These are phyloP conservation scores for Lumbricus terrestris DNA, from an alignment of 2,888 invertebrate genomes.

Conservation along the genomic window DNA sequence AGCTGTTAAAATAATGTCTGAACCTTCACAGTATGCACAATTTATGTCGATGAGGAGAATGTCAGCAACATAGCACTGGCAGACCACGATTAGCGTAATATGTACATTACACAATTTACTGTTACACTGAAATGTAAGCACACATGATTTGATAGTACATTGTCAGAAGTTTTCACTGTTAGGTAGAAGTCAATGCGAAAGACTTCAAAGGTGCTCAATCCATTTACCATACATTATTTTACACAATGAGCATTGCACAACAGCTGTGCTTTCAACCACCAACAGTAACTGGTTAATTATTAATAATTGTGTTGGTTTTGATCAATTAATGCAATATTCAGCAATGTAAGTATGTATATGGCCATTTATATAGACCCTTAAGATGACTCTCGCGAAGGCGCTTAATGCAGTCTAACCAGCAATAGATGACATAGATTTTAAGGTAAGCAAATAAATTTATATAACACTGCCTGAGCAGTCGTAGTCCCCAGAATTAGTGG, in stretches of 20 bases:
- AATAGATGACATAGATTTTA: neutral
- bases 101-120: neutral
- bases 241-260: too few species aligned
- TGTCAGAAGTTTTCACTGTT: neutral
- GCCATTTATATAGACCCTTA: too few species aligned
- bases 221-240: neutral
- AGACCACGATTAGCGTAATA: neutral
- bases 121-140: neutral
- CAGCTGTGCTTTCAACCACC: too few species aligned
- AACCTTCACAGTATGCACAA: neutral
- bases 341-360: too few species aligned
- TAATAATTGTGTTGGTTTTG: neutral
- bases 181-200: neutral
- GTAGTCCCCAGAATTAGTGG: too few species aligned
- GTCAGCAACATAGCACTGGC: neutral
- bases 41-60: neutral
- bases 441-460: neutral
- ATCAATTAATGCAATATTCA: neutral
- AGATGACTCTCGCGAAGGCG: too few species aligned
- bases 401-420: too few species aligned
- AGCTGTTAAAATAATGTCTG: constrained; percentile 3
- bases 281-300: too few species aligned
- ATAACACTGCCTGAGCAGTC: too few species aligned
- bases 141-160: neutral
- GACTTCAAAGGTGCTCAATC: neutral